Evolutionary conservation across 2,113 vertebrate species (phyloP).

Genomic region (Pseudopipra pipra): DNA sequence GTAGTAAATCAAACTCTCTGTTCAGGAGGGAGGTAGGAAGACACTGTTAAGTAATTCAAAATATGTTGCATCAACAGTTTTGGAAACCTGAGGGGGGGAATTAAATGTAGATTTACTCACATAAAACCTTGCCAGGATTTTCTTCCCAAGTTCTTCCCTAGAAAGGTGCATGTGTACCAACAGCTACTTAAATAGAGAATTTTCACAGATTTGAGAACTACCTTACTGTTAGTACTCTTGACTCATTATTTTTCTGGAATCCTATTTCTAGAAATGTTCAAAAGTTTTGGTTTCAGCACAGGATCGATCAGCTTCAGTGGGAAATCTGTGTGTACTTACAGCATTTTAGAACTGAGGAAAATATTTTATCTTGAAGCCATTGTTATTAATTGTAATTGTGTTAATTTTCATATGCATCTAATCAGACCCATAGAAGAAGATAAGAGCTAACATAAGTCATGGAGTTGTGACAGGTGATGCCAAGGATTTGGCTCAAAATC

Average conservation of each 20-base stretch:
- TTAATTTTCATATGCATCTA: background rate
- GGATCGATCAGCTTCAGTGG: background rate
- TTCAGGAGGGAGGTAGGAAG: slow-evolving; percentile 51
- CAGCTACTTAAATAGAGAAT: background rate
- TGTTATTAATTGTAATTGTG: background rate
- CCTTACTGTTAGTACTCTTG: background rate
- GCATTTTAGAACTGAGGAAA: background rate
- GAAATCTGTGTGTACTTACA: background rate
- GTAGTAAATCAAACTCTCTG: slow-evolving; percentile 75
- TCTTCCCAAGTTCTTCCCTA: background rate
- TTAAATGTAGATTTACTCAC: background rate
- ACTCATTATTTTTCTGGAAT: background rate
- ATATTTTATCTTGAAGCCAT: background rate
- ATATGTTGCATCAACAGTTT: slow-evolving; percentile 21
- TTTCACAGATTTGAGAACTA: background rate
- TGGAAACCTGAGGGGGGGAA: background rate
- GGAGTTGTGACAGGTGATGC: background rate
- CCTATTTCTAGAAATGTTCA: background rate
- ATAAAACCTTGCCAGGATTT: background rate
- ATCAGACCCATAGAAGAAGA: background rate
- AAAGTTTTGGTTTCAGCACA: background rate
- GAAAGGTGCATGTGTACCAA: background rate
- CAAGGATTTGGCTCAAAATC: slow-evolving; percentile 16
- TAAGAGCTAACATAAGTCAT: background rate
- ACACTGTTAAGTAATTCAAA: slow-evolving; percentile 59